A percentile compares a stretch with the other conserved stretches of the same genome.
Evolutionary conservation across 2,113 vertebrate genomes (phyloP).

Genomic region (Ptilorrhoa leucosticta): DNA sequence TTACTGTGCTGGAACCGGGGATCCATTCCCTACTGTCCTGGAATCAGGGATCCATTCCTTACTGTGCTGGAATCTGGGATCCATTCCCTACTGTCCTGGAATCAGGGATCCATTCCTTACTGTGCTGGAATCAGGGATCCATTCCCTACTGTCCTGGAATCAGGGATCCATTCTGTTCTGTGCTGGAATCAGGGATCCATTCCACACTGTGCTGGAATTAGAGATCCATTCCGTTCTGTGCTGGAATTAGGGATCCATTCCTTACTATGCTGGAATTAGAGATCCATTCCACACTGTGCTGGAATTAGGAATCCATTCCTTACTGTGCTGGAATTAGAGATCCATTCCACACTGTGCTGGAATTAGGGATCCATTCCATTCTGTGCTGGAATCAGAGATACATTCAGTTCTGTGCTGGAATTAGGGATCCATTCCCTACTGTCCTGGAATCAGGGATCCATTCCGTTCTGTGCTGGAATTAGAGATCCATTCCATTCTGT

Average conservation of each 20-base stretch:
- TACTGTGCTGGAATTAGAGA: not conserved
- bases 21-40: too few species aligned
- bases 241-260: too few species aligned
- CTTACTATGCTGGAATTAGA: too few species aligned
- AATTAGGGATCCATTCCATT: not conserved
- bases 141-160: too few species aligned
- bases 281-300: too few species aligned
- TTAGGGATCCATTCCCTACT: not conserved
- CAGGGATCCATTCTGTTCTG: accelerated
- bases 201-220: accelerated
- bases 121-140: not conserved
- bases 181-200: too few species aligned
- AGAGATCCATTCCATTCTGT: not conserved
- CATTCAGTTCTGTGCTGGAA: too few species aligned
- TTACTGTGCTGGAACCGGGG: too few species aligned
- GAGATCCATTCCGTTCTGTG: not conserved
- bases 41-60: not conserved
- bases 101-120: not conserved
- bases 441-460: not conserved
- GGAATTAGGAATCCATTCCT: not conserved
- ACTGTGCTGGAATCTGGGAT: not conserved
- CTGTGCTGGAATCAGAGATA: too few species aligned
- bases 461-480: not conserved
- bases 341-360: not conserved
- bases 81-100: not conserved